Base-by-base conservation (phyloP, 2,888 invertebrate genomes). In the Mellilla xanthometata region DNA sequence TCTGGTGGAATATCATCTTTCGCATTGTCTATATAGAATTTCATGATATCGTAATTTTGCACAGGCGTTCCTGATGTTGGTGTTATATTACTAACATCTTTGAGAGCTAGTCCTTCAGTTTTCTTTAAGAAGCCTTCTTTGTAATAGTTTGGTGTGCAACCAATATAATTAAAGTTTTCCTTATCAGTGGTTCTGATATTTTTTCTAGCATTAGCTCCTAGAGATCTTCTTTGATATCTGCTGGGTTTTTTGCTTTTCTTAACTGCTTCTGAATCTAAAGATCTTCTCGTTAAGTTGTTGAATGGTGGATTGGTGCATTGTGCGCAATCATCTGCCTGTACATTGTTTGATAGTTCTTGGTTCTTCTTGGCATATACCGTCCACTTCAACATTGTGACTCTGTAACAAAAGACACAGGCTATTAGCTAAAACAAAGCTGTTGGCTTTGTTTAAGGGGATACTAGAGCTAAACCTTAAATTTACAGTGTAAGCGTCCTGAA, bases 41-140 rank as follows among this genome's bases (percentile, higher is more conserved):
- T 79, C 56, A 72, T 70, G 32, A 78, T 76, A 5, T 86, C 86
- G 29, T 72, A 68, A 10, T 66, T 79, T 38, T 78, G 78, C 0
- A 76, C 71, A 3, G 90, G 85, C 1, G 86, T 88, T 0, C 65
- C 69, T 9, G 84, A 75, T 10, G 79, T 91, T 0, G 92, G 92
- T 2, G 92, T 92, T n/a, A 92, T 82, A 60, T 92, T 93, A 61
- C 92, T 92, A 5, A 92, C 91, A 65, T 93, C 92, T 71, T 92
- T 89, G 0, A 92, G 72, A 6, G 87, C 88, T 39, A 79, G 60
- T 1, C 74, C 85, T 54, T 91, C 91, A 12, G 83, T 66, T 69
- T 92, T 92, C 45, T 91, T 91, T 2, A 81, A 60, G 12, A 91
- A 92, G 2, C 92, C 91, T 54, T 92, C 91, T 63, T 90, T 91